These are phyloP conservation scores for Podocnemis expansa DNA, from an alignment of 2,113 vertebrate genomes.

Conservation along the genomic window DNA sequence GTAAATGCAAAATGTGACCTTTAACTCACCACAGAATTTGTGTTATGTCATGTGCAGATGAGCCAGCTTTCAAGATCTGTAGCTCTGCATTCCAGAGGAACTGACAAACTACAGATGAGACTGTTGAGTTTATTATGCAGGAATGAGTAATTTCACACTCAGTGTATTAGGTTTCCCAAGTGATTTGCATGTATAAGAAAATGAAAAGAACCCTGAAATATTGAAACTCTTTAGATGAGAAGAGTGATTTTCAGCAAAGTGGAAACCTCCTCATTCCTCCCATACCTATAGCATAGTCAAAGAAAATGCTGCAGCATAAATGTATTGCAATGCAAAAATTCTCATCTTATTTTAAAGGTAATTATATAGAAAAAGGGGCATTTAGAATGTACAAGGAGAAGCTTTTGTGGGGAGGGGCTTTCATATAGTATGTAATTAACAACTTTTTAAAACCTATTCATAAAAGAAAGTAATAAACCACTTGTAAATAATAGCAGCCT, in stretches of 20 bases:
- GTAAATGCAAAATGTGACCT: background rate
- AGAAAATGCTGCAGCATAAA: conserved; percentile 62
- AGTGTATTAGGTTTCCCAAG: conserved; percentile 64
- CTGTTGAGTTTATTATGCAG: conserved; percentile 57
- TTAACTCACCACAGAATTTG: background rate
- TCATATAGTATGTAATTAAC: conserved; percentile 77
- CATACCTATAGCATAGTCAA: conserved; percentile 63
- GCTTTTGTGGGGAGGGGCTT: conserved; percentile 55
- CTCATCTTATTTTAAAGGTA: conserved; percentile 75
- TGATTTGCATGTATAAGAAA: conserved; percentile 73
- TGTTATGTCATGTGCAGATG: background rate
- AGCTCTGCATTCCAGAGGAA: background rate
- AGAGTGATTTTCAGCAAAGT: conserved; percentile 69
- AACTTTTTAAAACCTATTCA: conserved; percentile 75
- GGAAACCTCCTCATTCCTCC: conserved; percentile 52
- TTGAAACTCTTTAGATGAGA: conserved; percentile 64
- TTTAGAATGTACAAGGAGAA: conserved; percentile 73
- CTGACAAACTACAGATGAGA: conserved; percentile 32
- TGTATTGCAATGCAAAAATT: conserved; percentile 69
- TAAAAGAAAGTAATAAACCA: conserved; percentile 77
- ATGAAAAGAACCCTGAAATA: conserved; percentile 67
- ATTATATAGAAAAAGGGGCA: conserved; percentile 71
- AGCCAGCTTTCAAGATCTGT: background rate
- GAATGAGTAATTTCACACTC: conserved; percentile 71
- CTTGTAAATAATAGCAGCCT: conserved; percentile 77